phyloP scores from a whole-genome alignment of 2,113 vertebrate species.

The Dromaius novaehollandiae region DNA sequence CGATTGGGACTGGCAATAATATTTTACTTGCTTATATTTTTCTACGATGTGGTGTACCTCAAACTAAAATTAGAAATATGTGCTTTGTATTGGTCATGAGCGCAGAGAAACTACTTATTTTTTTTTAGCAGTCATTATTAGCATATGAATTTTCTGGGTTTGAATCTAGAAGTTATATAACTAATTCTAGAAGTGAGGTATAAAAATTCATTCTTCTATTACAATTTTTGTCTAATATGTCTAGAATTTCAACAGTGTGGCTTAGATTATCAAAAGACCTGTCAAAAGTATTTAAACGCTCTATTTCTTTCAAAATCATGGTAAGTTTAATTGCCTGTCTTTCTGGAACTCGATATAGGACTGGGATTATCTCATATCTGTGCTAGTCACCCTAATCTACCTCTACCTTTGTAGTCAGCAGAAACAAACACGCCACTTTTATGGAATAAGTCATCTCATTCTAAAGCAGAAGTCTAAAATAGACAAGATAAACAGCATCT shows the following conservation, averaged over 20 bases:
- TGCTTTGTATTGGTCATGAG: neutral
- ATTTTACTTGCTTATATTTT: neutral
- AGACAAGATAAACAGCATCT: neutral
- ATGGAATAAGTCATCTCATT: fast-evolving
- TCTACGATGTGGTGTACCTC: neutral
- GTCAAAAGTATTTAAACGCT: neutral
- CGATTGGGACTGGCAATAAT: neutral
- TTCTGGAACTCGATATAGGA: neutral
- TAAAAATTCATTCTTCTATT: neutral
- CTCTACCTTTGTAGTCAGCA: neutral
- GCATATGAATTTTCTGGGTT: neutral
- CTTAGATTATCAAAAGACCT: neutral
- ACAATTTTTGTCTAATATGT: neutral
- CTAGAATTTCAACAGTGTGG: neutral
- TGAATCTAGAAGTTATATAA: neutral
- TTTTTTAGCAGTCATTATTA: neutral
- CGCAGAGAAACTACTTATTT: neutral
- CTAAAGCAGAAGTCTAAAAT: neutral
- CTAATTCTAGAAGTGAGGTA: neutral
- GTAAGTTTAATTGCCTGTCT: neutral
- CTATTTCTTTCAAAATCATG: neutral
- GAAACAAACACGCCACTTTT: neutral
- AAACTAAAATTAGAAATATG: neutral
- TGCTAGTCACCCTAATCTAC: neutral
- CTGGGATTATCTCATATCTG: fast-evolving